phyloP scores from a whole-genome alignment of 2,797 vertebrate genomes.

The Microcaecilia unicolor region DNA sequence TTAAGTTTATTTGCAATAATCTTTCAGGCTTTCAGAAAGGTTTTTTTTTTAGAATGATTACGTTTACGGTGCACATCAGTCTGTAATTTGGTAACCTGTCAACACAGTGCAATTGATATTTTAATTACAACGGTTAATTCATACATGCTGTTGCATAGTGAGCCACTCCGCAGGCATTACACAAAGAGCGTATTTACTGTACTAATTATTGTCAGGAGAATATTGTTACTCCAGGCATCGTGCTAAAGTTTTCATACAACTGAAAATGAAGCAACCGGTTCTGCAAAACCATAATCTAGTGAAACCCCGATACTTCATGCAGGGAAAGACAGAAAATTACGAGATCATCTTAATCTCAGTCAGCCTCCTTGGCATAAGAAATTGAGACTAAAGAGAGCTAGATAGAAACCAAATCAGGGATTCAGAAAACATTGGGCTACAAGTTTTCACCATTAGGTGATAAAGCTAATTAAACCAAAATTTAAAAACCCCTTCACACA shows the following conservation, averaged over 20 bases:
- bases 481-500: no score
- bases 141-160: constrained; percentile 5
- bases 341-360: no score
- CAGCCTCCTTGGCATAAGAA: no score
- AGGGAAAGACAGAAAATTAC: no score
- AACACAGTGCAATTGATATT: constrained; percentile 37
- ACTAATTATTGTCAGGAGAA: neutral
- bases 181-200: constrained; percentile 4
- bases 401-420: no score
- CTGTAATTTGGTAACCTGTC: constrained; percentile 33
- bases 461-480: no score
- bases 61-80: constrained; percentile 20
- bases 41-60: constrained; percentile 28
- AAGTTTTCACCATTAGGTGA: no score
- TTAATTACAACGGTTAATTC: constrained; percentile 44
- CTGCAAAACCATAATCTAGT: no score
- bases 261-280: no score
- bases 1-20: constrained; percentile 3
- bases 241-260: neutral
- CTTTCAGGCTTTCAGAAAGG: constrained; percentile 8
- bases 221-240: neutral
- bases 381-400: no score
- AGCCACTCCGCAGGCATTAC: constrained; percentile 17
- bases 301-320: no score
- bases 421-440: no score